Evolutionary conservation across 2,888 invertebrate genomes (phyloP), one percentile per base, ranked within the genome.

Genomic region (Sarcophaga carnaria): DNA sequence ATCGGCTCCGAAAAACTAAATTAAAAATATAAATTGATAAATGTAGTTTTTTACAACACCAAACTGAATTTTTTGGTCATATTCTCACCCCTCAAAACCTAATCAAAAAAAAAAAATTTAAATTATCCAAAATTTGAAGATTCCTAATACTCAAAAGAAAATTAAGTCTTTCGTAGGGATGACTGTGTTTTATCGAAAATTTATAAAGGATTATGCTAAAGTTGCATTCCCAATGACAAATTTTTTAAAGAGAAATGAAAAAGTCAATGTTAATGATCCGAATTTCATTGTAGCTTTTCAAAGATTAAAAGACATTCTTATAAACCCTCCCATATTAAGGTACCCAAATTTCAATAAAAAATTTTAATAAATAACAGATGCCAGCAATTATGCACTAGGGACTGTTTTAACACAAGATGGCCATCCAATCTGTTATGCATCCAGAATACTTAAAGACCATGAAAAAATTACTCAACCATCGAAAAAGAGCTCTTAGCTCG

Each of bases 11-110:
- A 45, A 25, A 47, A 37, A n/a, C 67, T n/a, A 54, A 37, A 37
- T 37, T 77, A 17, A 59, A 67, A 77, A 77, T 77, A 37, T 67
- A 77, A 59, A 49, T 67, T 20, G 20, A 67, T 25, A 77, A 67
- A 59, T 67, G 76, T 67, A 20, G 14, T 54, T 77, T 77, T 59
- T 12, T 77, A 20, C 54, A 59, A 25, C 66, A 59, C 10, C 64
- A 77, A 67, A 77, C 76, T 14, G 59, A 60, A 45, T 77, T 67
- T 67, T 37, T 59, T 3, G 59, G 66, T 14, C 76, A 77, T 27
- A 59, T 66, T 14, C 37, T 64, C 25, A 64, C 64, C 17, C 20
- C 20, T 20, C 20, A 27, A 27, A 20, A 20, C 64, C 64, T 12
- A 64, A 64, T 4, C 64, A 25, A 11, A 64, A 64, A 25, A 11